Evolutionary conservation across 2,797 vertebrate species (phyloP).

Genomic region (Galago senegalensis): DNA sequence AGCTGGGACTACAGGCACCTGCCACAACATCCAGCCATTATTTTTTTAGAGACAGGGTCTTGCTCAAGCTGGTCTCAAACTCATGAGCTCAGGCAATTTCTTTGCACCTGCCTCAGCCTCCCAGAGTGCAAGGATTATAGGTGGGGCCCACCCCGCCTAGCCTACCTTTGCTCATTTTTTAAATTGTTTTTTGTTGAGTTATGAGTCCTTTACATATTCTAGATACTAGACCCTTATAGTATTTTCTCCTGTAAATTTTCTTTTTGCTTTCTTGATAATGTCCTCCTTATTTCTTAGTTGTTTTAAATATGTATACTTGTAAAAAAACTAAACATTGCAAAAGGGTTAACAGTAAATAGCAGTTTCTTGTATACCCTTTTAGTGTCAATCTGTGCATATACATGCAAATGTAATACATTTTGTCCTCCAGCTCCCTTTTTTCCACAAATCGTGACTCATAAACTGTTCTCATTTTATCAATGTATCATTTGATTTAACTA

Average conservation of each 20-base stretch:
- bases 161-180: not conserved
- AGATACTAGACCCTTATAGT: not conserved
- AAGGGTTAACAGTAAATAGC: not conserved
- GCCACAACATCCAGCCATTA: no score
- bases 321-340: not conserved
- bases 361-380: not conserved
- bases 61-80: no score
- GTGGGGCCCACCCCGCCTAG: no score
- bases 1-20: no score
- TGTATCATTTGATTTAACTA: not conserved
- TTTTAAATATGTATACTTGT: not conserved
- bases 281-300: slow-evolving; percentile 41
- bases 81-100: no score
- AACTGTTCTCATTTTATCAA: not conserved
- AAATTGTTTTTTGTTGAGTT: slow-evolving; percentile 12
- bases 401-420: not conserved
- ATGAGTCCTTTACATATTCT: not conserved
- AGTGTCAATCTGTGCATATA: not conserved
- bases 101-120: no score
- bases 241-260: slow-evolving; percentile 39
- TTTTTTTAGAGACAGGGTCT: no score
- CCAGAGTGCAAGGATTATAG: no score
- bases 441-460: not conserved
- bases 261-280: slow-evolving; percentile 24
- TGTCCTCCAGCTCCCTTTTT: not conserved